Base-by-base conservation (phyloP, 2,888 invertebrate genomes). In the Drosophila infuscata region DNA sequence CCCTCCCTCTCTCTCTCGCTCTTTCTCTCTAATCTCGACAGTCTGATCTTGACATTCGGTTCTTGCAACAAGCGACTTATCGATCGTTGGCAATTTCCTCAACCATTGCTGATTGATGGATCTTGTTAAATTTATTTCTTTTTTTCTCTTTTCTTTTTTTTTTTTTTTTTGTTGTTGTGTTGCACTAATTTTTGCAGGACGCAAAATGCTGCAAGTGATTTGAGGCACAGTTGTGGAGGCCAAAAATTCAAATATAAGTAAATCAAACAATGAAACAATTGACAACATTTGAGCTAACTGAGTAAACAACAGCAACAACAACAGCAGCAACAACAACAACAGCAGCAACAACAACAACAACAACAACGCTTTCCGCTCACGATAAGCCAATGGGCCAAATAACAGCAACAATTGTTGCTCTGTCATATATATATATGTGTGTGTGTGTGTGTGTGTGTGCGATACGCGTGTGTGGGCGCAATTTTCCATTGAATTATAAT, bases 401-500 rank as follows among this genome's bases (percentile, higher is more conserved):
- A 70, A 81, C 69, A 81, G 72, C 70, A 70, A 83, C 73, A 79
- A 73, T 76, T 60, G 72, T 53, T 66, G 61, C 52, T 58, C 15
- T 30, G 38, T 52, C 57, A 32, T n/a, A 17, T 25, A 20, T n/a
- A n/a, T n/a, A n/a, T 48, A 57, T 53, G 8, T 51, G 57, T 51
- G 72, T 57, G 38, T 57, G 49, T 58, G 61, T 56, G 51, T 60
- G 62, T 64, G 76, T 64, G 76, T 68, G 72, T 64, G 76, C 36
- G 69, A 57, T 66, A 74, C 79, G 84, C 78, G 77, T 84, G 81
- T 83, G 83, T 85, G 81, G 88, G 86, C 85, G 81, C 82, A 81
- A 81, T 87, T 83, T 90, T 83, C 83, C 85, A 89, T 82, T 85
- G 85, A 85, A 85, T 85, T 85, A 87, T 87, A 87, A 87, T 83